Evolutionary conservation across 35 echinoderm and acorn worm species (phyloP).

Genomic region (Ophioderma brevispina): DNA sequence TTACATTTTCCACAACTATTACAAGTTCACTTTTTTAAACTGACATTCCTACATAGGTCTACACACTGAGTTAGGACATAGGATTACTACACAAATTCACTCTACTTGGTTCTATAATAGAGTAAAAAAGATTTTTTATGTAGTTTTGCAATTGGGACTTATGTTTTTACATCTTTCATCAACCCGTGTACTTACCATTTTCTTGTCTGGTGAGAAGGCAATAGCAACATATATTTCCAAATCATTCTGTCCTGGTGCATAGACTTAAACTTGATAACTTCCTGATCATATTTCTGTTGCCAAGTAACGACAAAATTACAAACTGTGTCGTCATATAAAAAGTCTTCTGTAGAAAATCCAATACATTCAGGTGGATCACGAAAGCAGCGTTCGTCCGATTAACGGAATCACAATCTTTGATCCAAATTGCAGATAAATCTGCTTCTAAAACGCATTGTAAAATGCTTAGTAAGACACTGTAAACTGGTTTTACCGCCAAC

Average conservation of each 20-base stretch:
- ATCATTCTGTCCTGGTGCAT: neutral
- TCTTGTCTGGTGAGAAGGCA: neutral
- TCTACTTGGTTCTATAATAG: no score
- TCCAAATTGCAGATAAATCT: neutral
- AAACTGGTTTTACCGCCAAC: no score
- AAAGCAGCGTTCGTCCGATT: neutral
- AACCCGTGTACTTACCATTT: neutral
- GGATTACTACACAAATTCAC: no score
- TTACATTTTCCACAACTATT: no score
- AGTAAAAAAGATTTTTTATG: no score
- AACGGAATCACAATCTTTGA: neutral
- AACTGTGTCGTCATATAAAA: neutral
- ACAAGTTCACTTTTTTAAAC: no score
- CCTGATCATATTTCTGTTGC: neutral
- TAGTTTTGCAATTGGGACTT: no score
- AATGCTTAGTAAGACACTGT: neutral
- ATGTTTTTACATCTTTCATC: no score
- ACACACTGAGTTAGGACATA: no score
- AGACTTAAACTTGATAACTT: neutral
- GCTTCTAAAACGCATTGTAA: neutral
- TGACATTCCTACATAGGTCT: no score
- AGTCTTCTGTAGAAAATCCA: neutral
- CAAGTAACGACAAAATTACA: neutral
- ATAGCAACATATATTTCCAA: neutral
- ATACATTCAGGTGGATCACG: neutral